Percentiles rank a stretch among this genome's conserved stretches.
Conservation (phyloP, 2,113 vertebrate species). For the Apaloderma vittatum region DNA sequence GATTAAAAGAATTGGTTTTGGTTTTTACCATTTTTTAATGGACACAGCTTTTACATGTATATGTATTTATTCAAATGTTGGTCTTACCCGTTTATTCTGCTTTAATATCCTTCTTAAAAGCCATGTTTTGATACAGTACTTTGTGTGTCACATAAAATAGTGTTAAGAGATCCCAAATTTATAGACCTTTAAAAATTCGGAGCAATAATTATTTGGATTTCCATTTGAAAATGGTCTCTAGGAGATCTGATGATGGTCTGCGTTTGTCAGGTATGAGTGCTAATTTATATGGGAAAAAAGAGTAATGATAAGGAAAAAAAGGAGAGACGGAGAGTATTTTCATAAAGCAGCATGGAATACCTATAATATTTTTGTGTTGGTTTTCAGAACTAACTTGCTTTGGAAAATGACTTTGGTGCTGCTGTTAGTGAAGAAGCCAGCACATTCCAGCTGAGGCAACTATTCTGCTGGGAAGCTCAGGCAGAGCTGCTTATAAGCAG, state of each 20-base stretch:
- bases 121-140: background rate
- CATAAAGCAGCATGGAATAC: background rate
- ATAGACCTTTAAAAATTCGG: background rate
- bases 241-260: background rate
- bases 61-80: background rate
- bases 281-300: background rate
- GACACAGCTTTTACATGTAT: background rate
- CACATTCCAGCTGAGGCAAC: background rate
- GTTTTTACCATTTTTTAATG: background rate
- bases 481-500: background rate
- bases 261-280: background rate
- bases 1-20: background rate
- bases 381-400: background rate
- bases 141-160: background rate
- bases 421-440: background rate
- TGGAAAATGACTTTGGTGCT: background rate
- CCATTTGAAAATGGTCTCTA: background rate
- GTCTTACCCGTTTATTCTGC: background rate
- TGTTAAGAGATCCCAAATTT: background rate
- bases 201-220: background rate
- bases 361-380: background rate
- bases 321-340: background rate
- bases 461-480: background rate
- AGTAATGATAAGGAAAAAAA: background rate
- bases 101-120: conserved; percentile 3